Evolutionary conservation across 2,113 vertebrate species (phyloP).

Genomic region (Ciconia maguari): DNA sequence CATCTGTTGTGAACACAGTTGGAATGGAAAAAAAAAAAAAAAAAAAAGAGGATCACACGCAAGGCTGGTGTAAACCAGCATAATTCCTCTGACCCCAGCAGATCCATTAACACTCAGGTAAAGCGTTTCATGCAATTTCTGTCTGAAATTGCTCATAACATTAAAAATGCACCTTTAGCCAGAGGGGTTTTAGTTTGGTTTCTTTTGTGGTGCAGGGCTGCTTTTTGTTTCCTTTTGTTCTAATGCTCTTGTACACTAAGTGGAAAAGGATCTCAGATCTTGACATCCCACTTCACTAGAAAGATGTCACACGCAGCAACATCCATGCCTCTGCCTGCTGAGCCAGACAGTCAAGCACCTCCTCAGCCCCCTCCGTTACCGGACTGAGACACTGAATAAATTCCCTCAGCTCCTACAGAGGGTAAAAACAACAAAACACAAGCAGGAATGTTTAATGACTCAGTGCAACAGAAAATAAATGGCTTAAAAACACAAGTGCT

Average conservation of each 20-base stretch:
- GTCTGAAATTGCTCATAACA: slow-evolving; percentile 4
- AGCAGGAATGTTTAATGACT: slow-evolving; percentile 54
- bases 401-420: slow-evolving; percentile 36
- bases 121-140: background rate
- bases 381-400: background rate
- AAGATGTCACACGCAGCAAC: slow-evolving; percentile 8
- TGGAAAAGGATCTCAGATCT: slow-evolving; percentile 46
- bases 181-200: background rate
- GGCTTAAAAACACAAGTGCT: slow-evolving; percentile 19
- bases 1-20: slow-evolving; percentile 47
- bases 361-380: slow-evolving; percentile 8
- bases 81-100: slow-evolving; percentile 14
- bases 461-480: slow-evolving; percentile 4
- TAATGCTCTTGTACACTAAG: slow-evolving; percentile 38
- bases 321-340: background rate
- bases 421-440: slow-evolving; percentile 38
- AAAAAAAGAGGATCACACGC: background rate
- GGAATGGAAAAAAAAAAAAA: background rate
- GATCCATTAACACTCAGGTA: background rate
- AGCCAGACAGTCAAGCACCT: slow-evolving; percentile 34
- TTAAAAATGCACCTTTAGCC: slow-evolving; percentile 39
- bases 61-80: background rate
- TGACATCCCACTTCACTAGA: slow-evolving; percentile 51
- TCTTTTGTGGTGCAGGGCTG: background rate
- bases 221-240: slow-evolving; percentile 55